A percentile compares a stretch with the other conserved stretches of the same genome.
phyloP scores from a whole-genome alignment of 2,113 vertebrate genomes.

The Dermatemys mawii region DNA sequence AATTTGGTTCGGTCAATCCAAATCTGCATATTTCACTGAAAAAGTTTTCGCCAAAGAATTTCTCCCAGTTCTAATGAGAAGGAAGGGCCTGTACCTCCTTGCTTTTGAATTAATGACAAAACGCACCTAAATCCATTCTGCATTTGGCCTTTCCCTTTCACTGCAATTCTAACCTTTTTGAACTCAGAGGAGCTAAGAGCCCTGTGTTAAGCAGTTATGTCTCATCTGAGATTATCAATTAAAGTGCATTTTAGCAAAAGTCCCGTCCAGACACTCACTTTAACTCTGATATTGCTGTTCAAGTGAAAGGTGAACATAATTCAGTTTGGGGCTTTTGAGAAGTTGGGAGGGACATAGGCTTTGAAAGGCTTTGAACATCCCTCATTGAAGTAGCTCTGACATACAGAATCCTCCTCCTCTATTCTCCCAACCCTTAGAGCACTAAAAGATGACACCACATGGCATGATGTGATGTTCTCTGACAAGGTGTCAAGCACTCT shows the following conservation, averaged over 20 bases:
- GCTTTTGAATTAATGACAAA: not conserved
- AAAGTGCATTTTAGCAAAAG: not conserved
- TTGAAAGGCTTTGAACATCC: constrained; percentile 45
- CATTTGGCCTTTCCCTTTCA: fast-evolving
- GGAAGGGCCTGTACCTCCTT: not conserved
- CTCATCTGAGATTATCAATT: not conserved
- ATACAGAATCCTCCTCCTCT: not conserved
- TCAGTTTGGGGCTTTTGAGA: not conserved
- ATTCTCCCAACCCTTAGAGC: not conserved
- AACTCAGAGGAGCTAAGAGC: not conserved
- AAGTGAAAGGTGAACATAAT: not conserved
- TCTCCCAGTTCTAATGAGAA: not conserved
- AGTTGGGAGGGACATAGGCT: not conserved
- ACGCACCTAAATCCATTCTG: not conserved
- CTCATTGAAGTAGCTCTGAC: not conserved
- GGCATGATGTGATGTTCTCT: not conserved
- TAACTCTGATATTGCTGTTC: not conserved
- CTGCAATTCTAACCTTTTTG: not conserved
- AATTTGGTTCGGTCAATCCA: not conserved
- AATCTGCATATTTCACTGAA: not conserved
- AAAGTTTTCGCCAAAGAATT: not conserved
- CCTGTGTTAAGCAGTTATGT: not conserved
- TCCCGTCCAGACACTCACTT: not conserved
- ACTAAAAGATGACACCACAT: not conserved
- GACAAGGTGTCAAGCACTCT: not conserved